Percentiles rank a stretch among this genome's conserved stretches.
phyloP scores from a whole-genome alignment of 2,888 invertebrate genomes.

The Aspidapion aeneum region DNA sequence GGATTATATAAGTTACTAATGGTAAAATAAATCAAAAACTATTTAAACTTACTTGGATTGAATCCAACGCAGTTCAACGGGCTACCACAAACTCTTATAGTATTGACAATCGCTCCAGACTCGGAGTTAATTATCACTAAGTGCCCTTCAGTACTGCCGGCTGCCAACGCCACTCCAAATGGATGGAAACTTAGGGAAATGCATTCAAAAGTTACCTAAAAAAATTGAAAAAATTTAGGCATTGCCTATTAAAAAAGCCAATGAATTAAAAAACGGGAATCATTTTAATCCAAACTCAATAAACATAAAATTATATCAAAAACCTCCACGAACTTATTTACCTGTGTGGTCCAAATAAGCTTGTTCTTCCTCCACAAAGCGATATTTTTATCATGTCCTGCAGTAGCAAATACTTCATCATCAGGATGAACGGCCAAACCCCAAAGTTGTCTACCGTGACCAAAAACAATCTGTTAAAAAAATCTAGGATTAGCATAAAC shows the following conservation, averaged over 20 bases:
- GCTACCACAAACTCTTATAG: slow-evolving; percentile 82
- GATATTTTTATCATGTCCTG: slow-evolving; percentile 87
- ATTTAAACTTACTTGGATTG: slow-evolving; percentile 80
- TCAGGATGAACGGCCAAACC: slow-evolving; percentile 88
- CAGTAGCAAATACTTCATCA: slow-evolving; percentile 87
- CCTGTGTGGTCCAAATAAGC: slow-evolving; percentile 82
- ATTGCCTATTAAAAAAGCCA: too few species aligned
- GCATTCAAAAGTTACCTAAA: slow-evolving; percentile 79
- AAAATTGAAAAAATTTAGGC: background rate
- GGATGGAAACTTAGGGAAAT: slow-evolving; percentile 86
- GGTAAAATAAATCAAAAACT: background rate
- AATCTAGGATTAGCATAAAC: too few species aligned
- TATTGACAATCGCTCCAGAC: slow-evolving; percentile 80
- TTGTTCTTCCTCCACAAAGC: slow-evolving; percentile 89
- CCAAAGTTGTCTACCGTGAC: slow-evolving; percentile 84
- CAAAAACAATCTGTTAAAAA: slow-evolving; percentile 68
- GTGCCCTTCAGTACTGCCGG: slow-evolving; percentile 88
- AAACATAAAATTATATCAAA: too few species aligned
- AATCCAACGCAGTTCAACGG: slow-evolving; percentile 83
- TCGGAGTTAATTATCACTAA: slow-evolving; percentile 82
- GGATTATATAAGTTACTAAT: too few species aligned
- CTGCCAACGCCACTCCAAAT: slow-evolving; percentile 80
- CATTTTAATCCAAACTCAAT: too few species aligned
- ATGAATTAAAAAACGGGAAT: too few species aligned
- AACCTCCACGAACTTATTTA: too few species aligned